phyloP scores from a whole-genome alignment of 2,113 vertebrate genomes.

The Alligator mississippiensis region DNA sequence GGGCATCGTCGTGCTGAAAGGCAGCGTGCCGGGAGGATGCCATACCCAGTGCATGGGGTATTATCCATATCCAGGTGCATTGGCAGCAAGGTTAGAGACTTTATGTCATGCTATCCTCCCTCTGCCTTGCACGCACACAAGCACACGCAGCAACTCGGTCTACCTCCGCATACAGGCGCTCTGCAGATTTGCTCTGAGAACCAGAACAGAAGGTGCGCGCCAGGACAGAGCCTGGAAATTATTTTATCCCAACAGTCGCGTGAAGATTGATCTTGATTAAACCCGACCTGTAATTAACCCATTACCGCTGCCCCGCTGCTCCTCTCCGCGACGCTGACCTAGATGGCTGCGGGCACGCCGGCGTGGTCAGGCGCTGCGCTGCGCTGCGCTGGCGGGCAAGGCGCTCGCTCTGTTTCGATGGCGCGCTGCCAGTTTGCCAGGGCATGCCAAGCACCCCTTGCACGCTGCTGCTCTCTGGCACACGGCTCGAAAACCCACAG shows the following conservation, averaged over 20 bases:
- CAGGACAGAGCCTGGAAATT: constrained; percentile 61
- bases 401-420: constrained; percentile 34
- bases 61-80: too few relatives aligned
- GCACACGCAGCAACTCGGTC: neutral
- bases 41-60: accelerated
- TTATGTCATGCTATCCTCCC: neutral
- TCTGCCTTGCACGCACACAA: too few relatives aligned
- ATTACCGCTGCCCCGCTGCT: constrained; percentile 36
- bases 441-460: constrained; percentile 71
- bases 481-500: constrained; percentile 79
- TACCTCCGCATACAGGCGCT: neutral
- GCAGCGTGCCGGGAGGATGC: neutral
- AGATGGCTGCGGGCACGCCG: neutral
- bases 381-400: neutral
- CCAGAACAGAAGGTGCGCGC: constrained; percentile 51
- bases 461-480: constrained; percentile 80
- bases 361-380: neutral
- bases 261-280: neutral
- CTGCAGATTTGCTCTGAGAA: constrained; percentile 54
- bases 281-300: neutral
- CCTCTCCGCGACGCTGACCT: neutral
- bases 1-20: neutral
- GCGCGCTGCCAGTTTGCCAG: constrained; percentile 61
- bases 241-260: constrained; percentile 61
- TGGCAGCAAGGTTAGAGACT: neutral